Conservation (phyloP, 2,888 invertebrate species). For the Zelleria hepariella region DNA sequence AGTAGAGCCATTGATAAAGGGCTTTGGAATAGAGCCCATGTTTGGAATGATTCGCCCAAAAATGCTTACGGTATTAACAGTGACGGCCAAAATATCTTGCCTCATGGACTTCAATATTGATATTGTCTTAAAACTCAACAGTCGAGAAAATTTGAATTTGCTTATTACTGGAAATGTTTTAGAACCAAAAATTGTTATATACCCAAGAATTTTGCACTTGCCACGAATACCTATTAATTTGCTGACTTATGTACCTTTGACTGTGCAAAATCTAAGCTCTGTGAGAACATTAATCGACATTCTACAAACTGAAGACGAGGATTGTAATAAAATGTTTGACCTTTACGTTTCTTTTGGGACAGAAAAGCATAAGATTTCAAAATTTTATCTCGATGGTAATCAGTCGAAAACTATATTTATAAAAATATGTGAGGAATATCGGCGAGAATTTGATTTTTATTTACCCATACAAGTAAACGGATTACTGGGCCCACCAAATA, state of each 20-base stretch:
- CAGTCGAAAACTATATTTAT: slow-evolving; percentile 49
- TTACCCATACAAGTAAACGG: slow-evolving; percentile 73
- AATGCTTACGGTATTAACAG: slow-evolving; percentile 55
- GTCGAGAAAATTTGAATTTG: slow-evolving; percentile 52
- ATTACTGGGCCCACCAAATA: slow-evolving; percentile 67
- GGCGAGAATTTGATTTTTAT: slow-evolving; percentile 68
- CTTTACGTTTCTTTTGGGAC: slow-evolving; percentile 44
- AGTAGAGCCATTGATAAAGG: slow-evolving; percentile 56
- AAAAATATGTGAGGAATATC: slow-evolving; percentile 46
- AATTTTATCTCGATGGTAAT: slow-evolving; percentile 44
- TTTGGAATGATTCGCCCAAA: slow-evolving; percentile 64
- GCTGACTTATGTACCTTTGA: slow-evolving; percentile 50
- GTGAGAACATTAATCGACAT: slow-evolving; percentile 39
- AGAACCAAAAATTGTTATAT: slow-evolving; percentile 61
- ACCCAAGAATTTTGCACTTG: slow-evolving; percentile 63
- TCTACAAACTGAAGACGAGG: slow-evolving; percentile 44
- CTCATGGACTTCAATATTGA: slow-evolving; percentile 53
- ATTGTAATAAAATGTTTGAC: slow-evolving; percentile 24
- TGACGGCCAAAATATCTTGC: slow-evolving; percentile 54
- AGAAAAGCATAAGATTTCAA: slow-evolving; percentile 40
- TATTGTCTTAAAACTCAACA: slow-evolving; percentile 50
- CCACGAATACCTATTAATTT: slow-evolving; percentile 55
- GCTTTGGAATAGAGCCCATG: slow-evolving; percentile 63
- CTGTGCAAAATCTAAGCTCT: slow-evolving; percentile 44
- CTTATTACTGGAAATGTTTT: slow-evolving; percentile 58